Evolutionary conservation across 2,113 vertebrate genomes (phyloP).

Genomic region (Candoia aspera): DNA sequence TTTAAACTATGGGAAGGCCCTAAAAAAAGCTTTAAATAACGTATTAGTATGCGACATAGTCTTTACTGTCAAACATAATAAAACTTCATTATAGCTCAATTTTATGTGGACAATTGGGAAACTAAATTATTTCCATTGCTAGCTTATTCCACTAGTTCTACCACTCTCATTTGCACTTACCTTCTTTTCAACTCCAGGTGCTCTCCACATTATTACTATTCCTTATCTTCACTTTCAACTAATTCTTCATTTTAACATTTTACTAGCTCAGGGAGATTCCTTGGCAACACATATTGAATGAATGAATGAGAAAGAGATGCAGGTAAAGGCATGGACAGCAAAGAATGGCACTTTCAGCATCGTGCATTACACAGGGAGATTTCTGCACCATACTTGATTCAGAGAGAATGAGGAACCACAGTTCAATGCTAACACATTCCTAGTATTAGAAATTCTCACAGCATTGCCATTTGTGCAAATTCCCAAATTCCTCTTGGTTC

Average conservation of each 20-base stretch:
- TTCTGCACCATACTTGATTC: background rate
- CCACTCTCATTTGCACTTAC: background rate
- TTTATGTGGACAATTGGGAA: background rate
- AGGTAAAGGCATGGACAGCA: background rate
- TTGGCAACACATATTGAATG: background rate
- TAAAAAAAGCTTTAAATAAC: background rate
- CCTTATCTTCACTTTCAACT: background rate
- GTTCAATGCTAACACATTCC: background rate
- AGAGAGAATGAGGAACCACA: background rate
- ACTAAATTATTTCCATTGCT: background rate
- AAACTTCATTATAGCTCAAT: background rate
- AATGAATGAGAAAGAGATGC: background rate
- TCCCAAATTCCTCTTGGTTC: background rate
- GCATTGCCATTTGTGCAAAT: background rate
- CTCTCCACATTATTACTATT: background rate
- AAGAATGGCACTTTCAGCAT: background rate
- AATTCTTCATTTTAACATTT: slow-evolving; percentile 7
- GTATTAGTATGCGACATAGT: background rate
- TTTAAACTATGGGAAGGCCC: background rate
- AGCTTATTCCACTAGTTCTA: background rate
- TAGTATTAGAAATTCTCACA: background rate
- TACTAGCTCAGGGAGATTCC: background rate
- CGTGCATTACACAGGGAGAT: background rate
- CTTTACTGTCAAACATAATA: background rate
- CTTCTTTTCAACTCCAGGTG: background rate